Percentiles rank a stretch among this genome's conserved stretches.
phyloP scores from a whole-genome alignment of 1,140 invertebrate genomes.

The Steinernema feltiae region DNA sequence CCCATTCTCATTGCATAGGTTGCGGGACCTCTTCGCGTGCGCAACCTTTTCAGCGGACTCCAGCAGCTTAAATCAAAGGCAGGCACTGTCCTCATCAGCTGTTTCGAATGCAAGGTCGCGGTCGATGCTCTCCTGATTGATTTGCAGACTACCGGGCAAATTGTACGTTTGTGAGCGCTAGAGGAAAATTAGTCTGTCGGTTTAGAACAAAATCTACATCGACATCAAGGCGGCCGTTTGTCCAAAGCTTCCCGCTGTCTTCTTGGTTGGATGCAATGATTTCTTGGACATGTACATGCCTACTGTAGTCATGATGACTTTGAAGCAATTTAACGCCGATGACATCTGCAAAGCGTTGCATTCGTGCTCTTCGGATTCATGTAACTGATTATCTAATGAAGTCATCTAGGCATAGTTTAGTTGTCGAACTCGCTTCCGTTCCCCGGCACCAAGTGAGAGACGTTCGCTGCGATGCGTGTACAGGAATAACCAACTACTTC shows the following conservation, averaged over 20 bases:
- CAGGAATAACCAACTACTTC: neutral
- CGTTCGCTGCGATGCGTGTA: neutral
- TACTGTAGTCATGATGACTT: constrained; percentile 35
- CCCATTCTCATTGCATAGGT: neutral
- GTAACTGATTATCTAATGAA: neutral
- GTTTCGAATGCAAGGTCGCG: constrained; percentile 33
- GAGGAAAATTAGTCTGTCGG: neutral
- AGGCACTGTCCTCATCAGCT: constrained; percentile 24
- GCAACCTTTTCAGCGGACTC: neutral
- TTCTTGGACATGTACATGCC: constrained; percentile 35
- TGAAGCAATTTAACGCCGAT: constrained; percentile 23
- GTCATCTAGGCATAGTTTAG: neutral
- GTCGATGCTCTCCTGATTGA: constrained; percentile 26
- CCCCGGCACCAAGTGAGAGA: neutral
- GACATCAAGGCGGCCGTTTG: constrained; percentile 22
- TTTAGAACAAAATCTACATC: constrained; percentile 21
- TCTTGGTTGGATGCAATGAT: constrained; percentile 28
- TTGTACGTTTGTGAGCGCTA: neutral
- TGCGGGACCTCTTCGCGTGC: constrained; percentile 7
- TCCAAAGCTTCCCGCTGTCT: neutral
- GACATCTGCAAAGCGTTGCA: constrained; percentile 10
- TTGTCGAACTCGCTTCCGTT: neutral
- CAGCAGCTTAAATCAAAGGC: neutral
- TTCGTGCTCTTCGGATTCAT: neutral
- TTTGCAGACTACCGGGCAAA: neutral